Conservation (phyloP, 2,888 invertebrate genomes). For the Steromphala cineraria region DNA sequence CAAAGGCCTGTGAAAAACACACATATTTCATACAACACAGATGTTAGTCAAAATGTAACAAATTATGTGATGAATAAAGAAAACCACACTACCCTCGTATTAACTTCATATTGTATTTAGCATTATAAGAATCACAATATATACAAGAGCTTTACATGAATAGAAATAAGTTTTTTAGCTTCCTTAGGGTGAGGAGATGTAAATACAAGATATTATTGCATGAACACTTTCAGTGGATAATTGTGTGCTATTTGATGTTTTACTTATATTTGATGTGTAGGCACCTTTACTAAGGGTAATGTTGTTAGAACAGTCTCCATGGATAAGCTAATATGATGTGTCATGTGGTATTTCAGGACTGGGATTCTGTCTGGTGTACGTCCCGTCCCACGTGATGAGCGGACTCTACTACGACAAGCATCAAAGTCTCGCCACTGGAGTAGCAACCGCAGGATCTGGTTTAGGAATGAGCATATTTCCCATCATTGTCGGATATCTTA, state of each 20-base stretch:
- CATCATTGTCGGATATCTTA: slow-evolving; percentile 49
- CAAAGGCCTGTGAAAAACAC: no score
- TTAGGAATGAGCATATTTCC: slow-evolving; percentile 57
- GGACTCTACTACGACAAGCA: slow-evolving; percentile 60
- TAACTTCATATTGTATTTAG: no score
- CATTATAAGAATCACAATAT: no score
- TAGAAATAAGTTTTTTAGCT: no score
- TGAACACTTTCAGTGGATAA: background rate
- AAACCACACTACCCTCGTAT: no score
- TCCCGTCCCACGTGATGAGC: slow-evolving; percentile 62
- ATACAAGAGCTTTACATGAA: no score
- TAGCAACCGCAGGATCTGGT: slow-evolving; percentile 60
- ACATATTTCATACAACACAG: no score
- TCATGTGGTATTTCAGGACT: slow-evolving; percentile 51
- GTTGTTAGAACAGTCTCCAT: background rate
- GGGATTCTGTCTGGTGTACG: slow-evolving; percentile 57
- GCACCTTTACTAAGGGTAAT: background rate
- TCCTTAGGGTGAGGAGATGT: no score
- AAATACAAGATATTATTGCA: no score
- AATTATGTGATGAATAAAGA: no score
- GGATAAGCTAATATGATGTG: background rate
- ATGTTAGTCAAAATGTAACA: no score
- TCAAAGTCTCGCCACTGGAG: slow-evolving; percentile 59
- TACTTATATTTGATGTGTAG: background rate
- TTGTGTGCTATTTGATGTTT: background rate